phyloP scores from a whole-genome alignment of 2,113 vertebrate species.

The Syrrhaptes paradoxus region DNA sequence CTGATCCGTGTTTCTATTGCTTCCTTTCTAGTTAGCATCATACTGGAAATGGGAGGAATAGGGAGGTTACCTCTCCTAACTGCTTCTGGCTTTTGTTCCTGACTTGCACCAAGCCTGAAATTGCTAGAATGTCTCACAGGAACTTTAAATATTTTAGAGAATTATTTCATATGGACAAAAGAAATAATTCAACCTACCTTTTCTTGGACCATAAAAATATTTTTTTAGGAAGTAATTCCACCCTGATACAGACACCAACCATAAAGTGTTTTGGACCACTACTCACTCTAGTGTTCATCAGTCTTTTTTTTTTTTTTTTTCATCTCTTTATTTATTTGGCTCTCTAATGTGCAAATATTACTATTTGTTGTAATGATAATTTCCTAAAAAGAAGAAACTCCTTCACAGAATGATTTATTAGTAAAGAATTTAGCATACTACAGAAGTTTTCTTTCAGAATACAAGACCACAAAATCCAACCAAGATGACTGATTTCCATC shows the following conservation, averaged over 20 bases:
- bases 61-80: background rate
- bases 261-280: background rate
- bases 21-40: background rate
- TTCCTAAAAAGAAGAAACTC: background rate
- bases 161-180: background rate
- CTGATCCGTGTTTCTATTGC: background rate
- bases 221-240: background rate
- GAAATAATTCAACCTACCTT: background rate
- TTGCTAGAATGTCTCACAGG: background rate
- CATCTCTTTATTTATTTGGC: background rate
- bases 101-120: background rate
- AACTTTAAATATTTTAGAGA: background rate
- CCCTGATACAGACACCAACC: background rate
- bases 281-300: background rate
- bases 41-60: background rate
- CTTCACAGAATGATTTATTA: background rate
- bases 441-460: background rate
- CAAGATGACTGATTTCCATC: background rate
- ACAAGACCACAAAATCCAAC: background rate
- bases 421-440: background rate
- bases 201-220: background rate
- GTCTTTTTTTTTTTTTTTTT: background rate
- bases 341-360: background rate
- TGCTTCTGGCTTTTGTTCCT: background rate
- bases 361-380: background rate